Evolutionary conservation across 2,113 vertebrate genomes (phyloP).

Genomic region (Tichodroma muraria): DNA sequence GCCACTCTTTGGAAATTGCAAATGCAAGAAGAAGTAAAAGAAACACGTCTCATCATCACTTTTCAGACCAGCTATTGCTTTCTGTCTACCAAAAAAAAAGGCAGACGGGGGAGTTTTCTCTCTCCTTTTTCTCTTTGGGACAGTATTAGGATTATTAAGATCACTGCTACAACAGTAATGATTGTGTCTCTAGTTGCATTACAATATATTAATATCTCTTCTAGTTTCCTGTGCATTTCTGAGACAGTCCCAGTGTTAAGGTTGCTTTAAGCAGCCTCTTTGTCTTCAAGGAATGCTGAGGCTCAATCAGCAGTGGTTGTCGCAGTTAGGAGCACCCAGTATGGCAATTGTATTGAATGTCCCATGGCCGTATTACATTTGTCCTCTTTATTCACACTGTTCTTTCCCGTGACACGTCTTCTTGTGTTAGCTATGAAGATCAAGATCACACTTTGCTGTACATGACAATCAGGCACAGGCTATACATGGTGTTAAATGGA

Average conservation of each 20-base stretch:
- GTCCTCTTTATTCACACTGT: neutral
- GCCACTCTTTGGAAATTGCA: neutral
- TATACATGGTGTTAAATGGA: neutral
- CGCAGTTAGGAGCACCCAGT: neutral
- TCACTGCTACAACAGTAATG: neutral
- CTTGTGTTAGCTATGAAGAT: neutral
- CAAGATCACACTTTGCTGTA: neutral
- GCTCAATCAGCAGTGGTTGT: neutral
- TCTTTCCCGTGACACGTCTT: neutral
- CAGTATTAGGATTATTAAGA: neutral
- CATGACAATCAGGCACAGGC: neutral
- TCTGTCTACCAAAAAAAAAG: neutral
- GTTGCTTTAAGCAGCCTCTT: neutral
- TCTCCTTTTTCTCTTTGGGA: neutral
- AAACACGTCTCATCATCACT: neutral
- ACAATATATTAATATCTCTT: neutral
- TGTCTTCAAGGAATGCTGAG: neutral
- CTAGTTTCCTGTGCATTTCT: neutral
- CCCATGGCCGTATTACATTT: neutral
- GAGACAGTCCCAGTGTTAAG: neutral
- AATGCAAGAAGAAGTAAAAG: neutral
- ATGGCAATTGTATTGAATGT: neutral
- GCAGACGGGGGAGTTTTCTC: neutral
- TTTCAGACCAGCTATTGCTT: neutral
- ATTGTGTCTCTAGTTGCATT: neutral